Percentiles rank a stretch among this genome's conserved stretches.
Evolutionary conservation across 2,888 invertebrate species (phyloP).

Genomic region (Nomada flava): DNA sequence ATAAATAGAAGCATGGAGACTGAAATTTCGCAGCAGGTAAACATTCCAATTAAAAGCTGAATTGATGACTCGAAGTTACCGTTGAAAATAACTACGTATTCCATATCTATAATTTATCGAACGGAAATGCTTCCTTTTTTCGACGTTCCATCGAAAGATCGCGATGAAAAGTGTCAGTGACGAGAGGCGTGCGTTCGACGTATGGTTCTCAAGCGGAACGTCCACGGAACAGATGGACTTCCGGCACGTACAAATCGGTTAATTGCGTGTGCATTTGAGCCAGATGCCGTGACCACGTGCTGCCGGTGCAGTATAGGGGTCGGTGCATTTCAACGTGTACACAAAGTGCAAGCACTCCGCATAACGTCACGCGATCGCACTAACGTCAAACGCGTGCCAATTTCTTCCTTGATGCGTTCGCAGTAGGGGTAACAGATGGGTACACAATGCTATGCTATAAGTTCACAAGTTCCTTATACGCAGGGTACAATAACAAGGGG

Average conservation of each 20-base stretch:
- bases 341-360: constrained; percentile 34
- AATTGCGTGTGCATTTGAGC: constrained; percentile 56
- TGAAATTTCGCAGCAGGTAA: too few relatives aligned
- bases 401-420: constrained; percentile 32
- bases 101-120: not conserved
- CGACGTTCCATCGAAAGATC: constrained; percentile 6
- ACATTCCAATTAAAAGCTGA: not conserved
- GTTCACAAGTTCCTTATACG: not conserved
- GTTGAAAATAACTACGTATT: not conserved
- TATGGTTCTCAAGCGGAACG: constrained; percentile 42
- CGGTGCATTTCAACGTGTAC: constrained; percentile 43
- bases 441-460: not conserved
- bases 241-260: constrained; percentile 58
- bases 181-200: constrained; percentile 32
- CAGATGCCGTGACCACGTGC: constrained; percentile 61
- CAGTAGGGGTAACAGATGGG: not conserved
- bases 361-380: constrained; percentile 48
- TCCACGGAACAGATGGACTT: constrained; percentile 60
- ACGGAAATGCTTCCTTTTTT: constrained; percentile 29
- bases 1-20: too few relatives aligned
- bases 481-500: too few relatives aligned
- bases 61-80: not conserved
- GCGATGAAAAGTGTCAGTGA: constrained; percentile 28
- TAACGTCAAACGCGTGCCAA: constrained; percentile 48
- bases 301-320: constrained; percentile 26